Base-by-base conservation (phyloP, 2,888 invertebrate species). In the Pammene aurita region DNA sequence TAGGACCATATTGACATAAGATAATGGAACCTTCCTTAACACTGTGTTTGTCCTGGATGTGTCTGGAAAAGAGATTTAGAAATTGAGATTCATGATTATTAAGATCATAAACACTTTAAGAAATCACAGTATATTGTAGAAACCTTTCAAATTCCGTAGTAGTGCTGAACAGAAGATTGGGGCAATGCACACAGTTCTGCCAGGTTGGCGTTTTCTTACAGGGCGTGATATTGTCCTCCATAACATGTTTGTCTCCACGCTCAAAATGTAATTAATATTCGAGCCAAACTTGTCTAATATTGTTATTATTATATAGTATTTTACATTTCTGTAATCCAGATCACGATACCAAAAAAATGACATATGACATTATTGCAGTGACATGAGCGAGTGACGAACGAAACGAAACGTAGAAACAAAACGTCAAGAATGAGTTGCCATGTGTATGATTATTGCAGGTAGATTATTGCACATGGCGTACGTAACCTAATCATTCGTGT, bases 1-100 rank as follows among this genome's bases (percentile, higher is more conserved):
- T 97, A 81, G 95, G 95, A 52, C 97, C 98, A 93, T 97, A 98
- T 79, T 96, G 96, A 83, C 97, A 97, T 13, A 97, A 95, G 83
- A 95, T 96, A 16, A 97, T 96, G 38, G 97, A 97, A 66, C 97
- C 97, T 89, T 97, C 97, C 78, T 94, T 95, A 26, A 96, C 95
- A 83, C 96, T 96, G 82, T 97, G 97, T 69, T 95, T 94, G 67
- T 95, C 95, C 78, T 96, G 94, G 75, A 97, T 89, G 85, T 97
- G 97, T 77, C 96, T 96, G 86, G 70, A 93, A 87, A 64, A 69
- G 63, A 71, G 35, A 67, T 18, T 2, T 48, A 48, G 10, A 50
- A 60, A n/a, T 54, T 67, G 26, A 57, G 60, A 62, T 71, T 55
- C 60, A 26, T 55, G 66, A 60, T 66, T 38, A 62, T 65, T 72